Conservation (phyloP, 2,797 vertebrate species). For the Ptychadena robeensis region DNA sequence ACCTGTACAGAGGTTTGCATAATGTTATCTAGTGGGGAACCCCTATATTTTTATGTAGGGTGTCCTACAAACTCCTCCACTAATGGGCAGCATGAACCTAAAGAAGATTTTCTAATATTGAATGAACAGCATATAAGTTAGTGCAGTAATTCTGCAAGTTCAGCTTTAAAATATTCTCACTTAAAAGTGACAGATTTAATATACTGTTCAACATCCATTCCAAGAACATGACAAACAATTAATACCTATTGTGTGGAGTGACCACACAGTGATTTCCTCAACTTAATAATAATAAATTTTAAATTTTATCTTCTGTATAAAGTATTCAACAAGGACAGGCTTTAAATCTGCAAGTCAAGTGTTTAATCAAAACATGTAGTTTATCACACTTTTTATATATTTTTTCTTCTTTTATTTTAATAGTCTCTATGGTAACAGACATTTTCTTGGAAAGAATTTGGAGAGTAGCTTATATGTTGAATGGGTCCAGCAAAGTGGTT, state of each 20-base stretch:
- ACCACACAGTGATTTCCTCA: slow-evolving; percentile 81
- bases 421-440: slow-evolving; percentile 89
- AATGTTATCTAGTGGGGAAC: too few relatives aligned
- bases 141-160: too few relatives aligned
- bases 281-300: slow-evolving; percentile 83
- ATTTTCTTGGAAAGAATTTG: slow-evolving; percentile 87
- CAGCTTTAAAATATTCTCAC: slow-evolving; percentile 70
- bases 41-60: too few relatives aligned
- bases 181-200: slow-evolving; percentile 85
- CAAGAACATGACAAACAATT: slow-evolving; percentile 92
- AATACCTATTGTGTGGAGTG: slow-evolving; percentile 81
- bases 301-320: slow-evolving; percentile 87
- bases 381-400: slow-evolving; percentile 84
- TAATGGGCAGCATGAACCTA: too few relatives aligned
- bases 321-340: slow-evolving; percentile 77
- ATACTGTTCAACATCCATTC: slow-evolving; percentile 86
- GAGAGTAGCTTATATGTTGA: slow-evolving; percentile 85
- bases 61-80: too few relatives aligned
- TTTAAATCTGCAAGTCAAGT: slow-evolving; percentile 81
- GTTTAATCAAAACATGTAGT: slow-evolving; percentile 80
- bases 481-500: slow-evolving; percentile 73
- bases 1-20: too few relatives aligned
- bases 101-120: too few relatives aligned
- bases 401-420: slow-evolving; percentile 87
- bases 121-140: too few relatives aligned